Evolutionary conservation across 2,797 vertebrate genomes (phyloP), one percentile per base, ranked within the genome.

Genomic region (Bovichtus diacanthus): DNA sequence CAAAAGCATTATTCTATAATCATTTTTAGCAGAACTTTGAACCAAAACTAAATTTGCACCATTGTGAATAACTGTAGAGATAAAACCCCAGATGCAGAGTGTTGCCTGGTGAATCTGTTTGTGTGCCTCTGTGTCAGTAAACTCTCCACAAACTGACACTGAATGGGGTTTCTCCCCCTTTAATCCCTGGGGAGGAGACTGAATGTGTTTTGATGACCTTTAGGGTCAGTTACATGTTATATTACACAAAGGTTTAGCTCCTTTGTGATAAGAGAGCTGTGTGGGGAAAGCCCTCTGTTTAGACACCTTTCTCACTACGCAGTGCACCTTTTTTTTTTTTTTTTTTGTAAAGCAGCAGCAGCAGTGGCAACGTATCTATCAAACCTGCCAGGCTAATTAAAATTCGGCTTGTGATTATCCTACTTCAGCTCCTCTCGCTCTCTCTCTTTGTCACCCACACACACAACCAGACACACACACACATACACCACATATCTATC

Each of bases 181-280:
- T 90, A 91, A 91, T 92, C 90, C 84, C 82, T 0, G 38, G 64
- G 84, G 80, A 85, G 80, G 80, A 69, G 76, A 55, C 79, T 88
- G 80, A 71, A 81, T 85, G 88, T 88, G 87, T 88, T 84, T 80
- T 90, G 80, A 84, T 92, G 91, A 93, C 92, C 90, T 90, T 78
- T 82, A 53, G 74, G 92, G 90, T 92, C 91, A 92, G 54, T 82
- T 88, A 89, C 87, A 92, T 90, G 93, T 93, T 89, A 93, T 89
- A 89, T 89, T 90, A 88, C 90, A 88, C 90, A 92, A 83, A 88
- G 83, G 84, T 87, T 89, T 83, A 74, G 81, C 78, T 89, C 51
- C 78, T 84, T 76, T 87, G 76, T 81, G 80, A 88, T 82, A 84
- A 86, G 61, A 58, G 74, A 80, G 44, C 58, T 47, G 74, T 31